These are phyloP conservation scores for Muricea muricata DNA, from an alignment of 92 coral and sea anemone species.

Conservation along the genomic window DNA sequence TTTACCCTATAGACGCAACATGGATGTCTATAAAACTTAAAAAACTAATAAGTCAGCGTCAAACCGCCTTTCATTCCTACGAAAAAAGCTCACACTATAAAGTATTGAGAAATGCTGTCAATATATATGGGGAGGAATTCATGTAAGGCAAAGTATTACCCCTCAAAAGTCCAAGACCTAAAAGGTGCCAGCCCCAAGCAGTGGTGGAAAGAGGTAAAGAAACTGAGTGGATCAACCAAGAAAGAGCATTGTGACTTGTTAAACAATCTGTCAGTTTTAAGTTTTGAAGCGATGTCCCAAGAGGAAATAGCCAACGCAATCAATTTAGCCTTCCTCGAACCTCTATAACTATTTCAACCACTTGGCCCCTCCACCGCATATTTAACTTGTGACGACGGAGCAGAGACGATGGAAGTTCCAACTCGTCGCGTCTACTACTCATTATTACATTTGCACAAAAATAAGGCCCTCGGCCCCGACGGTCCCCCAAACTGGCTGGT, in stretches of 20 bases:
- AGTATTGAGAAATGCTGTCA: conserved; percentile 41
- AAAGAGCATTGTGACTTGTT: not conserved
- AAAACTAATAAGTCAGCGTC: conserved; percentile 41
- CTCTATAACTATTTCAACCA: not conserved
- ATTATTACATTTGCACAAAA: not conserved
- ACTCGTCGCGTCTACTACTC: not conserved
- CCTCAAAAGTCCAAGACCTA: conserved; percentile 48
- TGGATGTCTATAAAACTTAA: conserved; percentile 66
- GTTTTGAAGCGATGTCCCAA: not conserved
- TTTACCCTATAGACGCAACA: conserved; percentile 59
- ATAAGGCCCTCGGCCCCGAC: too few species aligned
- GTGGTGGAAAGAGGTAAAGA: conserved; percentile 60
- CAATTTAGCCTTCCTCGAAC: not conserved
- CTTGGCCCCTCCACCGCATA: not conserved
- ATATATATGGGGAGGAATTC: conserved; percentile 57
- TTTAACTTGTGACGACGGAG: not conserved
- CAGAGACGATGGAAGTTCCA: not conserved
- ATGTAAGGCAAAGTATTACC: conserved; percentile 40
- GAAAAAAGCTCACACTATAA: conserved; percentile 23
- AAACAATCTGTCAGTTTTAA: not conserved
- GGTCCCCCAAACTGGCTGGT: too few species aligned
- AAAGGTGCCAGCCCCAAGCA: conserved; percentile 34
- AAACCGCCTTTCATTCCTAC: conserved; percentile 47
- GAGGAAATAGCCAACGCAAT: not conserved
- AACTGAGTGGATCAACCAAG: conserved; percentile 12